A percentile compares a stretch with the other conserved stretches of the same genome.
Evolutionary conservation across 2,888 invertebrate genomes (phyloP).

Genomic region (Thelaira solivaga): DNA sequence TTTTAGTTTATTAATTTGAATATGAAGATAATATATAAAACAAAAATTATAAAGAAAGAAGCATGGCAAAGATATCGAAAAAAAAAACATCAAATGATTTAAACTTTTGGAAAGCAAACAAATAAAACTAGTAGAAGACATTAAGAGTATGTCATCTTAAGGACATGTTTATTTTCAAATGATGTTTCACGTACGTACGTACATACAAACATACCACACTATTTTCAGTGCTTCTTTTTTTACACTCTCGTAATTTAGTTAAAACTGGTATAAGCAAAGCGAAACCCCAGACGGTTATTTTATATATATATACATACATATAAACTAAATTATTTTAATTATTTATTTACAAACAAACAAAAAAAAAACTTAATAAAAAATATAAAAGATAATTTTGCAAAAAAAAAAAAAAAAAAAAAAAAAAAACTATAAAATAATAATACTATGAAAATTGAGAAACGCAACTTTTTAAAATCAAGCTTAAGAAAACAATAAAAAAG

Average conservation of each 20-base stretch:
- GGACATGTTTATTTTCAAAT: conserved; percentile 29
- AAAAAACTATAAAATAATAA: conserved; percentile 35
- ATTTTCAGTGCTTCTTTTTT: conserved; percentile 45
- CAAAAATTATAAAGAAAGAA: conserved; percentile 28
- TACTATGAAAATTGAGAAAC: conserved; percentile 45
- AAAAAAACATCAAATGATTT: conserved; percentile 23
- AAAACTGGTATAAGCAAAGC: conserved; percentile 58
- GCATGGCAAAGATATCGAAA: conserved; percentile 25
- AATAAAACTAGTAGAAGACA: conserved; percentile 46
- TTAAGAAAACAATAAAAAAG: conserved; percentile 54
- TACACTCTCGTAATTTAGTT: conserved; percentile 53
- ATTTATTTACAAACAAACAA: conserved; percentile 56
- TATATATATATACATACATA: conserved; percentile 48
- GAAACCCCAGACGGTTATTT: conserved; percentile 49
- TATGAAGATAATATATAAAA: conserved; percentile 26
- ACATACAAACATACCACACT: no score
- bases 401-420: conserved; percentile 13
- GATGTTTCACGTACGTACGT: conserved; percentile 6
- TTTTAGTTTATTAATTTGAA: conserved; percentile 21
- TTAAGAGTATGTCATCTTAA: conserved; percentile 32
- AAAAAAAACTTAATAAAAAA: conserved; percentile 28
- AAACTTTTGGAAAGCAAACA: conserved; percentile 47
- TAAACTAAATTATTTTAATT: conserved; percentile 56
- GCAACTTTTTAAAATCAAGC: conserved; percentile 50
- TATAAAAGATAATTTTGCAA: conserved; percentile 51